These are phyloP conservation scores for Ypsolopha sequella DNA, from an alignment of 2,888 invertebrate genomes.

Conservation along the genomic window DNA sequence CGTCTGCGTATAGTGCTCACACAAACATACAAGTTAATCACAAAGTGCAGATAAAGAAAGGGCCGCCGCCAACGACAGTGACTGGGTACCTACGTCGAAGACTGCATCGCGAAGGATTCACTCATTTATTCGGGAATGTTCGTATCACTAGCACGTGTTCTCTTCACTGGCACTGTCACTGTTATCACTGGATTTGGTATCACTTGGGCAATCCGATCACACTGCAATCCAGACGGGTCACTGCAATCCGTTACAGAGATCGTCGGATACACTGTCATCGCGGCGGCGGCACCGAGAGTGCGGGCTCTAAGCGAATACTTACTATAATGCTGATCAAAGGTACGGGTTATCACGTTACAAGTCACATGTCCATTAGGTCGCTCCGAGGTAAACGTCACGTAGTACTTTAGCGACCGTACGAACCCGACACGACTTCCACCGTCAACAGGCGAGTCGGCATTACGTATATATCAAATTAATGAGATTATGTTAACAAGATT, in stretches of 20 bases:
- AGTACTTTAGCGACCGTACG: slow-evolving; percentile 2
- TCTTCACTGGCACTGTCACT: slow-evolving; percentile 40
- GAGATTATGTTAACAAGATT: not conserved
- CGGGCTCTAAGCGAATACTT: slow-evolving; percentile 12
- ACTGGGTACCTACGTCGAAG: not conserved
- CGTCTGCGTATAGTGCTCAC: not conserved
- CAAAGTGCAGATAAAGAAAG: slow-evolving; percentile 14
- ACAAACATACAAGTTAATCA: slow-evolving; percentile 5
- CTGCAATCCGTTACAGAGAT: slow-evolving; percentile 57
- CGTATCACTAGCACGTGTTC: slow-evolving; percentile 16
- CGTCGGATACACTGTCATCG: slow-evolving; percentile 32
- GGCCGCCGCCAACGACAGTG: slow-evolving; percentile 50
- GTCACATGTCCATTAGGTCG: not conserved
- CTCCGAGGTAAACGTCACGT: not conserved
- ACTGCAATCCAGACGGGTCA: slow-evolving; percentile 65
- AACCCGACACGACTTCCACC: slow-evolving; percentile 9
- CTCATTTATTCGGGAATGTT: not conserved
- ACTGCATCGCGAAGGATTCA: not conserved
- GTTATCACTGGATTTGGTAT: slow-evolving; percentile 48
- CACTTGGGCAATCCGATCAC: slow-evolving; percentile 30
- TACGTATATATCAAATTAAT: not conserved
- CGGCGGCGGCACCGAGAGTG: slow-evolving; percentile 55
- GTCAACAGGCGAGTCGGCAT: slow-evolving; percentile 11
- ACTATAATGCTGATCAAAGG: not conserved
- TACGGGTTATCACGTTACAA: slow-evolving; percentile 2